Conservation (phyloP, 2,113 vertebrate genomes). For the Tyto alba region DNA sequence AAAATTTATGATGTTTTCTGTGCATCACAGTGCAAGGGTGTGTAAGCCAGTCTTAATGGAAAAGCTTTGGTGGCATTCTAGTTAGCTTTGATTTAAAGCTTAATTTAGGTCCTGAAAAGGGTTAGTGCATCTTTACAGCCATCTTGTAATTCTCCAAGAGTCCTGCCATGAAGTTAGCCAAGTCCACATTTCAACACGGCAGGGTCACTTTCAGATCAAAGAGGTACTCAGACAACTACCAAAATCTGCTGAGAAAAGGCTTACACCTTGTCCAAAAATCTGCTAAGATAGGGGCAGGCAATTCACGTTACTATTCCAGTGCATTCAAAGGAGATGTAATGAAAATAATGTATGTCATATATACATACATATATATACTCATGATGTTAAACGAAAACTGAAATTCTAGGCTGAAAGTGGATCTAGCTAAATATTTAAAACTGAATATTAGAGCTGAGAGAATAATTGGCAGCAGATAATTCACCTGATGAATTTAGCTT, state of each 20-base stretch:
- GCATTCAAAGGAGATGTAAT: neutral
- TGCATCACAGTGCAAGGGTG: constrained; percentile 59
- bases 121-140: constrained; percentile 68
- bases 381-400: neutral
- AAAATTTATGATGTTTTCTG: constrained; percentile 63
- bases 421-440: constrained; percentile 61
- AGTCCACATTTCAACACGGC: constrained; percentile 61
- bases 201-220: constrained; percentile 68
- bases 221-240: constrained; percentile 17
- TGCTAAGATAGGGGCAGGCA: neutral
- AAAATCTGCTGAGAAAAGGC: constrained; percentile 8
- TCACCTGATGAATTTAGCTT: constrained; percentile 12
- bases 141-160: constrained; percentile 68
- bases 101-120: constrained; percentile 68
- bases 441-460: constrained; percentile 25
- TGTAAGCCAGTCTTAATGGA: constrained; percentile 66
- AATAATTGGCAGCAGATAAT: constrained; percentile 53
- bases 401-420: constrained; percentile 12
- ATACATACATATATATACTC: neutral
- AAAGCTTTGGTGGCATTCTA: constrained; percentile 63
- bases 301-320: neutral
- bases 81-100: constrained; percentile 70
- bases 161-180: constrained; percentile 64
- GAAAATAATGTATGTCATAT: neutral
- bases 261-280: constrained; percentile 6